Evolutionary conservation across 2,888 invertebrate species (phyloP).

Genomic region (Alsophila aescularia): DNA sequence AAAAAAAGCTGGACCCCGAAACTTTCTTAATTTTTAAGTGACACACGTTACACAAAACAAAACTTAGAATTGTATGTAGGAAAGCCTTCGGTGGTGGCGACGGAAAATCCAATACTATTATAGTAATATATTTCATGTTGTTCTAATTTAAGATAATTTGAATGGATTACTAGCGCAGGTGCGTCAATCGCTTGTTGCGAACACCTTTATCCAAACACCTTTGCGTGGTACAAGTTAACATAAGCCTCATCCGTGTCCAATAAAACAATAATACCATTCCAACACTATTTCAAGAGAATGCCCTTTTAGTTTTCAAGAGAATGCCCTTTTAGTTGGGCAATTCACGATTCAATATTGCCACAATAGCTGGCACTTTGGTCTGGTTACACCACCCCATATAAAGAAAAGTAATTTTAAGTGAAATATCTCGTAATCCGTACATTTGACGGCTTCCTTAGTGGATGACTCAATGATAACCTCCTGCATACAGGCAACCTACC

Average conservation of each 20-base stretch:
- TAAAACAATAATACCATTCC: conserved; percentile 19
- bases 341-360: conserved; percentile 52
- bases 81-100: no score
- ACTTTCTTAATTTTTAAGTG: no score
- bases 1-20: no score
- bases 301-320: conserved; percentile 39
- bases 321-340: conserved; percentile 40
- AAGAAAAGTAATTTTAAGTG: conserved; percentile 54
- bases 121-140: no score
- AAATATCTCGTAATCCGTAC: conserved; percentile 28
- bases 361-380: conserved; percentile 48
- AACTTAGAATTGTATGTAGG: no score
- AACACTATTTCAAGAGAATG: conserved; percentile 34
- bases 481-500: no score
- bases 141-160: no score
- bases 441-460: not conserved
- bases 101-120: no score
- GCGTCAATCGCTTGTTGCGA: no score
- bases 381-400: conserved; percentile 53
- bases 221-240: not conserved
- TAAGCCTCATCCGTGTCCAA: conserved; percentile 7
- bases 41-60: no score
- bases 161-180: no score
- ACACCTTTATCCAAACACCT: no score
- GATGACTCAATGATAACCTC: not conserved